Percentiles rank a stretch among this genome's conserved stretches.
Evolutionary conservation across 2,888 invertebrate genomes (phyloP).

Genomic region (Argyresthia albistria): DNA sequence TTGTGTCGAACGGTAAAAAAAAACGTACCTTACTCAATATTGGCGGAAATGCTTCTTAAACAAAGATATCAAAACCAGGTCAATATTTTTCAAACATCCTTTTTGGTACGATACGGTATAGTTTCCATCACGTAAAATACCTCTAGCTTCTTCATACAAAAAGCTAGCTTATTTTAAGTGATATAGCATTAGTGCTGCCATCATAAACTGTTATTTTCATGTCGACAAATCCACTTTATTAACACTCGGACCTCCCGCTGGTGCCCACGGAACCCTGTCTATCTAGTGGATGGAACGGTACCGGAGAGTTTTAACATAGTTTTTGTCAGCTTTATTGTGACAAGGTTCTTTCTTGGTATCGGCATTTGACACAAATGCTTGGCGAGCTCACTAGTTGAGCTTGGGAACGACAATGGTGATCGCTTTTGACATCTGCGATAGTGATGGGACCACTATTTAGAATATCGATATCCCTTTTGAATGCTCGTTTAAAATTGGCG

Average conservation of each 20-base stretch:
- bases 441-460: conserved; percentile 28
- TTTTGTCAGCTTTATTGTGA: conserved; percentile 42
- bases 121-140: no score
- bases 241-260: conserved; percentile 59
- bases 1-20: no score
- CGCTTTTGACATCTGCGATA: conserved; percentile 58
- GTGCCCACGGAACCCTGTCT: conserved; percentile 45
- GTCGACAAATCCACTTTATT: conserved; percentile 69
- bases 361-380: conserved; percentile 62
- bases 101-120: no score
- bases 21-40: no score
- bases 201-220: conserved; percentile 65
- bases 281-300: conserved; percentile 18
- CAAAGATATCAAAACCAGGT: no score
- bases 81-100: no score
- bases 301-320: not conserved
- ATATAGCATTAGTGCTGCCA: conserved; percentile 47
- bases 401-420: conserved; percentile 51
- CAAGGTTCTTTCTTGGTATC: conserved; percentile 47
- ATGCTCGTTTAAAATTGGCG: no score
- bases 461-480: not conserved
- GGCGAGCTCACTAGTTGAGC: conserved; percentile 24
- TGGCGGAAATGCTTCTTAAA: no score
- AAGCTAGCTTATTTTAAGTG: not conserved
- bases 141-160: no score